These are phyloP conservation scores for Coilia nasus DNA, from an alignment of 2,797 vertebrate genomes.

Conservation along the genomic window DNA sequence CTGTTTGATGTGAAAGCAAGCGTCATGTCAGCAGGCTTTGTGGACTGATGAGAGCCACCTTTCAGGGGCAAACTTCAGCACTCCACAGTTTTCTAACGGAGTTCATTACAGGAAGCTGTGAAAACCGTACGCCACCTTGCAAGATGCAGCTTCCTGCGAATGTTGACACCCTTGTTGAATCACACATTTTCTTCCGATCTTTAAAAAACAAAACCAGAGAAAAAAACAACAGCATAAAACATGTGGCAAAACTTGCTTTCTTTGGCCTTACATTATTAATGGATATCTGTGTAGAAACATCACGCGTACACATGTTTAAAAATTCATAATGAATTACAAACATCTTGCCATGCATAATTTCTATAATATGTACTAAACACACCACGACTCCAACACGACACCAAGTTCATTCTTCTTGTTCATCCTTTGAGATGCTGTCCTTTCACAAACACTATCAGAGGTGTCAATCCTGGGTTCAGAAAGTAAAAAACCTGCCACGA, in stretches of 20 bases:
- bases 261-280: not conserved
- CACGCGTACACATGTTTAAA: not conserved
- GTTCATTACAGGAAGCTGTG: constrained; percentile 4
- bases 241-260: not conserved
- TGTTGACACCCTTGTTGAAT: not conserved
- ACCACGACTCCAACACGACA: not conserved
- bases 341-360: not conserved
- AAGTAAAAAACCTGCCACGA: no score
- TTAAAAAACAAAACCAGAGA: not conserved
- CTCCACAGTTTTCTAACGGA: not conserved
- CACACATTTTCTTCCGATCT: not conserved
- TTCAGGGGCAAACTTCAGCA: not conserved
- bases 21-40: not conserved
- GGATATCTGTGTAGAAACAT: not conserved
- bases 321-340: not conserved
- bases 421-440: not conserved
- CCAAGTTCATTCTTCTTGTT: not conserved
- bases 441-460: not conserved
- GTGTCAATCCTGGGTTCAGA: no score
- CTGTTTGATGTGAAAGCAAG: not conserved
- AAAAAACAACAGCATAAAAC: not conserved
- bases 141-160: not conserved
- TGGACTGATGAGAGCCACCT: not conserved
- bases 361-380: not conserved
- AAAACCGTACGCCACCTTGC: not conserved